phyloP scores from a whole-genome alignment of 2,113 vertebrate genomes.

The Cynoglossus semilaevis region DNA sequence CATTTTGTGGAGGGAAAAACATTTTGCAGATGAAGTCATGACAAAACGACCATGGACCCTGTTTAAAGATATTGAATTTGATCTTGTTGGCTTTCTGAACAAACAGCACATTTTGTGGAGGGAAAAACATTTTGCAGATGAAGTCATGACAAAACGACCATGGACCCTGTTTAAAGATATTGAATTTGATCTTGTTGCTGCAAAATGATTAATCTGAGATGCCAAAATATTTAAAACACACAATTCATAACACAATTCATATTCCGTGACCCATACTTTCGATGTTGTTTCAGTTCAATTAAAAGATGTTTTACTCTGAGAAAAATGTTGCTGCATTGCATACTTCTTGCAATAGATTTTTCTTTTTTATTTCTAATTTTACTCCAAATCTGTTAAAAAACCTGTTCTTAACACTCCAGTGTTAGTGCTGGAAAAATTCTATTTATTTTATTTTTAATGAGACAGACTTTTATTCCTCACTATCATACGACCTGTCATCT shows the following conservation, averaged over 20 bases:
- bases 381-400: too few species aligned
- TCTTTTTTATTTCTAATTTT: too few species aligned
- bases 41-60: constrained; percentile 53
- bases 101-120: constrained; percentile 61
- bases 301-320: too few species aligned
- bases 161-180: constrained; percentile 51
- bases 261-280: constrained; percentile 3
- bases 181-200: constrained; percentile 55
- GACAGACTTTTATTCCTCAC: constrained; percentile 9
- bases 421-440: too few species aligned
- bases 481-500: constrained; percentile 15
- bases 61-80: constrained; percentile 59
- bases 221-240: constrained; percentile 21
- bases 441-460: too few species aligned
- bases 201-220: constrained; percentile 51
- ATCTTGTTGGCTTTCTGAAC: constrained; percentile 64
- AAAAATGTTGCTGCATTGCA: too few species aligned
- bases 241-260: constrained; percentile 24
- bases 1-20: constrained; percentile 58
- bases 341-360: too few species aligned
- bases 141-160: constrained; percentile 66
- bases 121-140: constrained; percentile 61
- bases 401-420: too few species aligned
- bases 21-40: constrained; percentile 68
- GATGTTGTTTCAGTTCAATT: too few species aligned